Evolutionary conservation across 2,797 vertebrate species (phyloP), one percentile per base, ranked within the genome.

Genomic region (Eulemur albifrons): DNA sequence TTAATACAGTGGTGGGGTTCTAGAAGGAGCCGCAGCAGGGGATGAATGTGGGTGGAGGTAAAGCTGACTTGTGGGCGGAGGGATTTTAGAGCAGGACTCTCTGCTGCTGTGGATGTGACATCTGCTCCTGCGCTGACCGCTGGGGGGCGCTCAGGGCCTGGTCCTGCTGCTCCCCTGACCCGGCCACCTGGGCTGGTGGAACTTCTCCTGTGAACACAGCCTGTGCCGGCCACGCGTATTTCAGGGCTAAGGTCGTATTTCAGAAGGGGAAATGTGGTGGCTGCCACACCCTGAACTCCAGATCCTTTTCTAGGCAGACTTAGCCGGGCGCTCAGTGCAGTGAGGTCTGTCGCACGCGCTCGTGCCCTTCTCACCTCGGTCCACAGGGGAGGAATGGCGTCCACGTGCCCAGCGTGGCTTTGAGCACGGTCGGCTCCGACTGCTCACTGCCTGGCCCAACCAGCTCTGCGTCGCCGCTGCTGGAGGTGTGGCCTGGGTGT

Each of bases 321-420:
- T 61, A 23, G 20, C 9, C 21, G 48, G 86, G 72, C 63, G 23
- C 40, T 85, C 38, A 14, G 45, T 38, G n/a, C 59, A 50, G 23
- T 9, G 3, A 6, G 2, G 8, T 6, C 61, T 12, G 8, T 65
- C 25, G 23, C 8, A 25, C 23, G 1, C 0, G 0, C 17, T 15
- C 13, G 11, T 50, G 52, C 20, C 4, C 18, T 35, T n/a, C 30
- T 7, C 20, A 25, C 5, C 2, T 25, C 50, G 50, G 35, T 2
- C 12, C 17, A 4, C 3, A 38, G 35, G 11, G 9, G 21, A 67
- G n/a, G 67, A 25, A 25, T 57, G 67, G 67, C 1, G 35, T 2
- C 35, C 35, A 38, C 9, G 27, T 6, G 72, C 43, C 35, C 25
- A 9, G 50, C 48, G 27, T 40, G 35, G 67, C 84, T 20, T 13